Conservation (phyloP, 2,113 vertebrate species). For the Onychostoma macrolepis region DNA sequence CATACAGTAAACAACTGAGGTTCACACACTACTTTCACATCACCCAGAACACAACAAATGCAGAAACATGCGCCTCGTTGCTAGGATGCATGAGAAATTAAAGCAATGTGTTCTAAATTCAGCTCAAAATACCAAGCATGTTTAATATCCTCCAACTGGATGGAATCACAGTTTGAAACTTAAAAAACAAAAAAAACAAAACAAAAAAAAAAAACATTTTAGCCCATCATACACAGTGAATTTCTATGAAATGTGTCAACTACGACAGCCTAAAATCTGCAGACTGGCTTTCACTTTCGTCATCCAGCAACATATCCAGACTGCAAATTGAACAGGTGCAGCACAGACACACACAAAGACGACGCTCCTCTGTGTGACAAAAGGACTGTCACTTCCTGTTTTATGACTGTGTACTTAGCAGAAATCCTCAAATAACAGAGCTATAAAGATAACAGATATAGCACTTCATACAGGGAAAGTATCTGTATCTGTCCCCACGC, state of each 20-base stretch:
- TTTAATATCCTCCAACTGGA: neutral
- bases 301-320: neutral
- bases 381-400: slow-evolving; percentile 46
- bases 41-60: neutral
- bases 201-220: neutral
- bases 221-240: neutral
- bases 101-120: neutral
- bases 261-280: neutral
- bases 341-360: slow-evolving; percentile 1
- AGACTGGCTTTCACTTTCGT: neutral
- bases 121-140: neutral
- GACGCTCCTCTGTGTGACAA: neutral
- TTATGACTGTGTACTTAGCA: slow-evolving; percentile 62
- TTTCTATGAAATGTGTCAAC: neutral
- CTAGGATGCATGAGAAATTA: neutral
- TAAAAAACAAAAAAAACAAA: neutral
- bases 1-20: neutral
- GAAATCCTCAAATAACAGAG: slow-evolving; percentile 68
- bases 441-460: slow-evolving; percentile 75
- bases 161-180: neutral
- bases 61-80: neutral
- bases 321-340: neutral
- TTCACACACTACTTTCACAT: neutral
- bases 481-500: slow-evolving; percentile 56
- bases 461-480: slow-evolving; percentile 53